Evolutionary conservation across 2,113 vertebrate species (phyloP), one percentile per base, ranked within the genome.

Genomic region (Scartelaos histophorus): DNA sequence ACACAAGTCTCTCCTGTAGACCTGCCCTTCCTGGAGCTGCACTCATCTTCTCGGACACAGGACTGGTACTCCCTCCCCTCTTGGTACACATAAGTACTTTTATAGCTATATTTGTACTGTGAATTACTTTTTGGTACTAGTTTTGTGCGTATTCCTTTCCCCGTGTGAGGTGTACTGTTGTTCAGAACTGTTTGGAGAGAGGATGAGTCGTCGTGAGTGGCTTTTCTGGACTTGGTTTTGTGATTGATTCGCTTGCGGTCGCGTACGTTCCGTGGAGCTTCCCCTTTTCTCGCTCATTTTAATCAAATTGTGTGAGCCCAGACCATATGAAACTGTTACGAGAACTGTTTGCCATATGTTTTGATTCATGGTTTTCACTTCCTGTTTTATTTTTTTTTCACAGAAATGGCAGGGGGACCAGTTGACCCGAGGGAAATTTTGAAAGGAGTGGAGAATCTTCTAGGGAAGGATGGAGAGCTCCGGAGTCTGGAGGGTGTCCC

Each of bases 381-480:
- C 2, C 38, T 81, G 24, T 85, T 46, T 29, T 29, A 4, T 29
- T 29, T 29, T 29, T 29, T 29, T 89, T 1, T 89, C 82, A 54
- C 86, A 95, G 94, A 83, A 61, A 98, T 98, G 97, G 96, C 96
- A 47, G 95, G 95, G 0, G 95, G 94, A 89, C 96, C 95, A 10
- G 95, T 98, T 86, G 96, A 99, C 87, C 97, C 97, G 78, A 95
- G 95, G 83, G 95, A 98, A 81, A 95, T 98, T 46, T 90, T 98
- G 51, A 97, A 96, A 85, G 97, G 95, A 24, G 91, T 99, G 71
- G 97, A 97, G 70, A 88, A 92, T 69, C 94, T 98, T 34, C 91
- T 99, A 67, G 96, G 95, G 35, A 95, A 96, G 21, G 95, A 97
- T 88, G 97, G 97, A 54, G 97, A 97, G 83, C 94, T 98, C 13